phyloP scores from a whole-genome alignment of 2,888 invertebrate species.

The Dromius quadrimaculatus region DNA sequence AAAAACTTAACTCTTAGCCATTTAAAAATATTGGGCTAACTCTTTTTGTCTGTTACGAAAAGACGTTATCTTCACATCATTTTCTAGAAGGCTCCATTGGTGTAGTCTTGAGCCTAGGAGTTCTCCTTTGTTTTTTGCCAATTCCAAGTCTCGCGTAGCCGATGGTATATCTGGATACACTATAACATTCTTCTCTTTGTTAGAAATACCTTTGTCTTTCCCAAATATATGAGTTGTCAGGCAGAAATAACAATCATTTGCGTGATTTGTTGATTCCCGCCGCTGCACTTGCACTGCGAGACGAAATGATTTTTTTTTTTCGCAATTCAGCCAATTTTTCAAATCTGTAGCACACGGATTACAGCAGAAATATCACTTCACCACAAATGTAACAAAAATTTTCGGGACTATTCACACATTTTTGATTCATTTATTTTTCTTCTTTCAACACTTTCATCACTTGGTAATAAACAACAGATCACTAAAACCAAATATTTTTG shows the following conservation, averaged over 20 bases:
- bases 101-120: constrained; percentile 7
- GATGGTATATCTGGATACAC: background rate
- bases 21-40: too few species aligned
- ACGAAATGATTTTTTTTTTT: too few species aligned
- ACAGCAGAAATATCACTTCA: too few species aligned
- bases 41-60: background rate
- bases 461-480: too few species aligned
- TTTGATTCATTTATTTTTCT: too few species aligned
- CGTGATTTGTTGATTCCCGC: background rate
- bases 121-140: constrained; percentile 26
- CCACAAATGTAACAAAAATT: too few species aligned
- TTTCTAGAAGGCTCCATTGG: background rate
- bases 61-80: background rate
- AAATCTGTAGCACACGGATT: too few species aligned
- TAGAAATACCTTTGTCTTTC: background rate
- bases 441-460: too few species aligned
- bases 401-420: too few species aligned
- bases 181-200: background rate
- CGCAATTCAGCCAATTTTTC: too few species aligned
- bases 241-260: background rate
- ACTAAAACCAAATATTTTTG: too few species aligned
- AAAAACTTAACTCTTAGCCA: constrained; percentile 22
- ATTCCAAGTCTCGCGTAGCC: background rate
- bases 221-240: too few species aligned
- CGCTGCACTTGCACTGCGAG: background rate